Evolutionary conservation across 1,140 invertebrate species (phyloP), one percentile per base, ranked within the genome.

Genomic region (Drosophila saltans): DNA sequence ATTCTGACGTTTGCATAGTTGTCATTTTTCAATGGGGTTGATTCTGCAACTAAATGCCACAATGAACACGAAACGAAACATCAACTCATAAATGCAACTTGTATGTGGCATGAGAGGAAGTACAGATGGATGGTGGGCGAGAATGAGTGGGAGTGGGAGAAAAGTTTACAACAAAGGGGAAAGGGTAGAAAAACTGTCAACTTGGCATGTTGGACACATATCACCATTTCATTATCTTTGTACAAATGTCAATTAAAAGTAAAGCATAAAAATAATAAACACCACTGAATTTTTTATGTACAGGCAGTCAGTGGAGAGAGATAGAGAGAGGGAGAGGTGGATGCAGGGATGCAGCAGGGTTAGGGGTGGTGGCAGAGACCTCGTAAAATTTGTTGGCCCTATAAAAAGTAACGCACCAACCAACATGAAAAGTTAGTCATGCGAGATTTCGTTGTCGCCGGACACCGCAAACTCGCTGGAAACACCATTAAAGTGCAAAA

Each of bases 391-490:
- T 63, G 77, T 59, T 41, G 60, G 36, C 43, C 24, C 33, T 58
- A 78, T 78, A 78, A 78, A 78, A 78, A 78, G 75, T 62, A 71
- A 63, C 68, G 24, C 75, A 52, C 56, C 40, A 72, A 40, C 48
- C 48, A 65, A 75, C 66, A 82, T 76, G 81, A 57, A 81, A 81
- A 88, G 85, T 86, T 88, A 88, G 83, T 86, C 82, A 88, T 77
- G 82, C 82, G 82, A 81, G 75, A 76, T 77, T 80, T 84, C 68
- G 78, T 73, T 77, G 62, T 57, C 21, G 57, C 76, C 59, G 65
- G 45, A 52, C 45, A 52, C 45, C 21, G 45, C 45, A 52, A 52
- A 52, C 45, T 80, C 57, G 66, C 74, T 66, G 56, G 55, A 70
- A 78, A 57, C 74, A 62, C 82, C 79, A 88, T 85, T 85, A 85